Conservation (phyloP, 2,113 vertebrate species). For the Myxocyprinus asiaticus region DNA sequence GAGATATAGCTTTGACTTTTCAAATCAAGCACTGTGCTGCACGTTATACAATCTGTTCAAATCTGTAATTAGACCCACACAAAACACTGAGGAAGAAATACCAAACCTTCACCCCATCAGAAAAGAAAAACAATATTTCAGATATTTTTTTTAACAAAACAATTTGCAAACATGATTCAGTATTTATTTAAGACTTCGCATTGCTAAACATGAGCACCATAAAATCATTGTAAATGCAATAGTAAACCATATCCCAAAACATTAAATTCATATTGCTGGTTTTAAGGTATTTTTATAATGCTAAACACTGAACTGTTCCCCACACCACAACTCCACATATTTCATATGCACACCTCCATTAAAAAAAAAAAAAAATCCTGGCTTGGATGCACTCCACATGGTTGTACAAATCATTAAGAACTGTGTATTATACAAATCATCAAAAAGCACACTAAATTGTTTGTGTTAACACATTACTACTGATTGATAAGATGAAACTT, state of each 20-base stretch:
- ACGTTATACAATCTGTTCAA: background rate
- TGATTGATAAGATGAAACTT: background rate
- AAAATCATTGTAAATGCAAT: constrained; percentile 62
- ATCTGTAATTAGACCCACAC: background rate
- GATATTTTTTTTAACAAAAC: constrained; percentile 25
- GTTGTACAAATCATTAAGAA: too few relatives aligned
- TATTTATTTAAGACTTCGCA: constrained; percentile 30
- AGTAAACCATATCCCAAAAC: constrained; percentile 58
- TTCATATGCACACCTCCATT: background rate
- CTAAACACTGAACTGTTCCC: background rate
- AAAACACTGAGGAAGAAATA: background rate
- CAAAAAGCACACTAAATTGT: too few relatives aligned
- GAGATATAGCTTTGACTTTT: background rate
- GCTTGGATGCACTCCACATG: too few relatives aligned
- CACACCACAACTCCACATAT: background rate
- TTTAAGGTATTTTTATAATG: constrained; percentile 4
- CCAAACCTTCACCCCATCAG: background rate
- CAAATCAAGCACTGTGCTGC: background rate
- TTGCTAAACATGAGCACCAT: constrained; percentile 54
- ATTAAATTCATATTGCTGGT: constrained; percentile 24
- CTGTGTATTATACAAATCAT: too few relatives aligned
- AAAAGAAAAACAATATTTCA: background rate
- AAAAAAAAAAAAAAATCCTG: too few relatives aligned
- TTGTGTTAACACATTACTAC: background rate
- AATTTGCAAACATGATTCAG: constrained; percentile 27